Evolutionary conservation across 2,113 vertebrate genomes (phyloP).

Genomic region (Daphoenositta chrysoptera): DNA sequence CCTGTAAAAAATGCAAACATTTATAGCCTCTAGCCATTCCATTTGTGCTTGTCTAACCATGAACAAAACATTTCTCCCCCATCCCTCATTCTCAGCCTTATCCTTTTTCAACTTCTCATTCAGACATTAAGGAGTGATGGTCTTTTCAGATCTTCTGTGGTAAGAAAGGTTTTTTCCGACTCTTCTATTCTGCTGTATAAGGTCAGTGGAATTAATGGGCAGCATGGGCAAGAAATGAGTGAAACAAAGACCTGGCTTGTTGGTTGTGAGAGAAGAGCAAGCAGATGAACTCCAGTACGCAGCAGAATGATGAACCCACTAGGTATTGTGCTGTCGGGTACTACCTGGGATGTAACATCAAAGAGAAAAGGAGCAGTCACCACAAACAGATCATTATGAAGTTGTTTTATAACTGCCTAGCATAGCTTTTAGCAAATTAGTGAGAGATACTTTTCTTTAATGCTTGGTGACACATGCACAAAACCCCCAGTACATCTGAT

Average conservation of each 20-base stretch:
- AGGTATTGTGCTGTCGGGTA: not conserved
- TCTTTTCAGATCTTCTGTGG: not conserved
- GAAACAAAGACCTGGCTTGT: not conserved
- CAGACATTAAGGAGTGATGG: not conserved
- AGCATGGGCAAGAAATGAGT: not conserved
- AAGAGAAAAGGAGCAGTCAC: not conserved
- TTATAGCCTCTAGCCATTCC: not conserved
- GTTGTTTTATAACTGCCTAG: not conserved
- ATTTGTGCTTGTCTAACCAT: not conserved
- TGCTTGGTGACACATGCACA: not conserved
- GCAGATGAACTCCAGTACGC: not conserved
- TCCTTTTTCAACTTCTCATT: not conserved
- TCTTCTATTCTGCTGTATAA: not conserved
- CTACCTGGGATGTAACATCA: not conserved
- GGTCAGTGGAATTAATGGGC: not conserved
- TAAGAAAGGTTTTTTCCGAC: not conserved
- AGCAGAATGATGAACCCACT: not conserved
- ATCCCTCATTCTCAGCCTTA: not conserved
- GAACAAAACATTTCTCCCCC: not conserved
- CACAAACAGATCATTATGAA: not conserved
- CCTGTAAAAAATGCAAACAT: not conserved
- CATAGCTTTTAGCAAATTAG: constrained; percentile 13
- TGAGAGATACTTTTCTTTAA: not conserved
- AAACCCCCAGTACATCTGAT: not conserved
- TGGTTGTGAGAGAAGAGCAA: not conserved